phyloP scores from a whole-genome alignment of 2,113 vertebrate genomes.

The Felis catus region DNA sequence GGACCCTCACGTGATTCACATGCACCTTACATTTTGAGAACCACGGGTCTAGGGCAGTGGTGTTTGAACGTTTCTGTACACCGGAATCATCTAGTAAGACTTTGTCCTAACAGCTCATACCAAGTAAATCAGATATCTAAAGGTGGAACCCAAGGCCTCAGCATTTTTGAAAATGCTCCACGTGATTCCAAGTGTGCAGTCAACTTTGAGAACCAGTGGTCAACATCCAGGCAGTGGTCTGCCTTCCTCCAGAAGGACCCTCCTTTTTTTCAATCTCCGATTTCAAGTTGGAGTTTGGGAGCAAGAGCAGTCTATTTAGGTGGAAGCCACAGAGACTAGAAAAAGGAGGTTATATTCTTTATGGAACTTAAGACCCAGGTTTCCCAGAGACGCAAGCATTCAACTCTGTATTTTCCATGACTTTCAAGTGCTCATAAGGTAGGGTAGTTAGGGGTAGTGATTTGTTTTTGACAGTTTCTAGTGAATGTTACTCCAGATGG shows the following conservation, averaged over 20 bases:
- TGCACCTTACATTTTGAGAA: not conserved
- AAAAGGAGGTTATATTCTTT: not conserved
- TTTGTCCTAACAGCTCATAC: not conserved
- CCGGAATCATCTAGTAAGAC: not conserved
- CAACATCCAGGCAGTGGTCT: not conserved
- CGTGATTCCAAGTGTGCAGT: not conserved
- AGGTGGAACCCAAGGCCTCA: not conserved
- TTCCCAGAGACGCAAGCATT: not conserved
- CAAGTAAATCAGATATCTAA: not conserved
- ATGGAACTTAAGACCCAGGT: not conserved
- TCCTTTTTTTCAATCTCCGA: not conserved
- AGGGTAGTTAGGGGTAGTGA: not conserved
- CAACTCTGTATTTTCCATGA: not conserved
- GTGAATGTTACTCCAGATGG: not conserved
- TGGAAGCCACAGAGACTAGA: not conserved
- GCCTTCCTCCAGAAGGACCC: not conserved
- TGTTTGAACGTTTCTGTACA: not conserved
- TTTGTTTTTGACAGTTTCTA: slow-evolving; percentile 17
- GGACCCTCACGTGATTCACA: not conserved
- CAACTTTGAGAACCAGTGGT: not conserved
- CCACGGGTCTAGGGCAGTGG: not conserved
- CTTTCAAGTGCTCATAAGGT: not conserved
- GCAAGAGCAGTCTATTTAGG: not conserved
- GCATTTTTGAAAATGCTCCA: not conserved
- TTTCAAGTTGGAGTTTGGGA: not conserved